Evolutionary conservation across 2,888 invertebrate genomes (phyloP).

Genomic region (Lottia gigantea): DNA sequence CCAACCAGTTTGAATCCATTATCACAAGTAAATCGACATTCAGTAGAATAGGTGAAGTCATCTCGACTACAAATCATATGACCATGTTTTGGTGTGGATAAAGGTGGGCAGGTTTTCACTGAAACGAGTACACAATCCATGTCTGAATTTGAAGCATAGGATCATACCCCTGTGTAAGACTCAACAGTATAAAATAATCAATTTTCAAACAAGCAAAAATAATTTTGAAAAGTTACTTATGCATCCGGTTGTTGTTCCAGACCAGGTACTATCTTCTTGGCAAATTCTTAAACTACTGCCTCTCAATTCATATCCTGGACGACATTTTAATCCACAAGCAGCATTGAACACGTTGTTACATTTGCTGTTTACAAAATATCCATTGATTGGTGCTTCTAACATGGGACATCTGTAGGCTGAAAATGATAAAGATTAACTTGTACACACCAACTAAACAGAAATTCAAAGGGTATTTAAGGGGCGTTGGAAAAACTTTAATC

Average conservation of each 20-base stretch:
- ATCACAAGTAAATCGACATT: slow-evolving; percentile 76
- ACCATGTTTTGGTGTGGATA: slow-evolving; percentile 73
- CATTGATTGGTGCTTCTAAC: slow-evolving; percentile 74
- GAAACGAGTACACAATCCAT: slow-evolving; percentile 36
- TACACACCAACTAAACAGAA: not conserved
- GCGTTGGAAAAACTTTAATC: too few relatives aligned
- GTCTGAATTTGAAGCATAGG: not conserved
- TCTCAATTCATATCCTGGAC: slow-evolving; percentile 74
- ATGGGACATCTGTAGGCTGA: slow-evolving; percentile 71
- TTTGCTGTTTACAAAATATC: slow-evolving; percentile 76
- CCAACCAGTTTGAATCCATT: slow-evolving; percentile 76
- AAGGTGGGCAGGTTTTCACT: slow-evolving; percentile 76
- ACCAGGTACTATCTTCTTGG: slow-evolving; percentile 76
- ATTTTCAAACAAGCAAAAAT: too few relatives aligned
- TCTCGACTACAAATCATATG: slow-evolving; percentile 70
- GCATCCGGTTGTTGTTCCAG: slow-evolving; percentile 75
- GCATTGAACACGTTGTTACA: slow-evolving; percentile 77
- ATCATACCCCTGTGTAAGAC: not conserved
- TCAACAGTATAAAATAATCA: too few relatives aligned
- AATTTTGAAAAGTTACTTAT: slow-evolving; percentile 73
- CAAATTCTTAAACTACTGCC: slow-evolving; percentile 75
- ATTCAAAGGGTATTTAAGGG: too few relatives aligned
- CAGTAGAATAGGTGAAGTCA: slow-evolving; percentile 73
- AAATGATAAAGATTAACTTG: slow-evolving; percentile 14
- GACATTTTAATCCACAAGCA: slow-evolving; percentile 78